Base-by-base conservation (phyloP, 2,797 vertebrate genomes). In the Sebastes itinus region DNA sequence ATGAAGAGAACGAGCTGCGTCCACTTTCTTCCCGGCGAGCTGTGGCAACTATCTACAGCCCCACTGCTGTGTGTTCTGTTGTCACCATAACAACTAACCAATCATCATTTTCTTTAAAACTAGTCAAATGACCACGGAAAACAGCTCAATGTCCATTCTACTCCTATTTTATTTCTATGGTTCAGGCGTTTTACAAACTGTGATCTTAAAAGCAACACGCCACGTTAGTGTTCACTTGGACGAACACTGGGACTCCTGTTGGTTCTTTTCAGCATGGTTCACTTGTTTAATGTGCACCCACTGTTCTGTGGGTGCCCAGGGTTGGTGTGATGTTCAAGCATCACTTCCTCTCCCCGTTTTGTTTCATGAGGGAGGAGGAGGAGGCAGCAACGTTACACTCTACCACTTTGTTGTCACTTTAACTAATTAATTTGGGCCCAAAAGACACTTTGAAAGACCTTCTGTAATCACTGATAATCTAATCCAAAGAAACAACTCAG, bases 401-500 rank as follows among this genome's bases (percentile, higher is more conserved):
- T 7, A 22, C 54, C 71, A 78, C 79, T 75, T 84, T 76, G 80
- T 78, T 81, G 70, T 81, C 72, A 60, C 69, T 75, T 72, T 52
- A 72, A 27, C 66, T 87, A 82, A 89, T 89, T 89, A 82, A 89
- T 84, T 27, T 67, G 23, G 20, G 22, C 55, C 54, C 70, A 59
- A 75, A 67, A 70, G 79, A 65, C 74, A 72, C 67, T 77, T 27
- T 65, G 52, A 78, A 54, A 56, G 38, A 66, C 58, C 25, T 54
- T 63, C 58, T 71, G 87, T 87, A 74, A 89, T 87, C 77, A 88
- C 64, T 11, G 77, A 83, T 81, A 60, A 89, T 88, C 75, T 77
- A 73, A 84, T 82, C 84, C 73, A 60, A 59, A 72, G 59, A 54
- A 72, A 61, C 65, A 32, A 27, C 55, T 59, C 33, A 32, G 80